These are phyloP conservation scores for Pyrrhura leucotis DNA, from an alignment of 2,797 vertebrate genomes.

Conservation along the genomic window DNA sequence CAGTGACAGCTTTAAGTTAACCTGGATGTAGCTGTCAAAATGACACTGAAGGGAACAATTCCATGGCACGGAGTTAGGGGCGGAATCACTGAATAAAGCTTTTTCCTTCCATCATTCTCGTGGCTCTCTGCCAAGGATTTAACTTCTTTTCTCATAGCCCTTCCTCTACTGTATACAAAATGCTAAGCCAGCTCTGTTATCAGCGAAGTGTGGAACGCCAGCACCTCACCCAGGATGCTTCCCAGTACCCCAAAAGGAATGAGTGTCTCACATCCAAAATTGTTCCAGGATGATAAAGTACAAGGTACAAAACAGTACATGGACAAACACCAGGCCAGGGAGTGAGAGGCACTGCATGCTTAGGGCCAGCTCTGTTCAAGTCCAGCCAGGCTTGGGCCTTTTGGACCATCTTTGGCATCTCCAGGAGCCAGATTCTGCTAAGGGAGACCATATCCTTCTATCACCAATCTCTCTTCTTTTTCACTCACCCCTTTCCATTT, in stretches of 20 bases:
- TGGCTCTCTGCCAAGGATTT: background rate
- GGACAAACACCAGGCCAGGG: background rate
- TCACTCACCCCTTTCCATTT: rapidly evolving
- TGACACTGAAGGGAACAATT: background rate
- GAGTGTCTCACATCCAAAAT: background rate
- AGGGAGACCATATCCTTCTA: background rate
- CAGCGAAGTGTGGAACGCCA: background rate
- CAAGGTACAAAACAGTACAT: rapidly evolving
- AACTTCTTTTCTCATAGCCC: background rate
- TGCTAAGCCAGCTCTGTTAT: background rate
- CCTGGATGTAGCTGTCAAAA: background rate
- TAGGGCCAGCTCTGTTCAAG: background rate
- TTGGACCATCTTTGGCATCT: background rate
- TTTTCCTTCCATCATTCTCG: background rate
- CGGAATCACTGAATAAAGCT: background rate
- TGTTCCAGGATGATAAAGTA: background rate
- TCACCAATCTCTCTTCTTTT: background rate
- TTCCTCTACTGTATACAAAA: background rate
- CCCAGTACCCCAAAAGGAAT: background rate
- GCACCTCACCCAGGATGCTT: background rate
- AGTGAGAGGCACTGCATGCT: background rate
- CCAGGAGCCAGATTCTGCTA: background rate
- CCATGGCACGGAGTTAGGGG: background rate
- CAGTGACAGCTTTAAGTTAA: background rate
- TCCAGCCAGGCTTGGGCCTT: background rate